phyloP scores from a whole-genome alignment of 2,113 vertebrate genomes.

The Stigmatopora nigra region DNA sequence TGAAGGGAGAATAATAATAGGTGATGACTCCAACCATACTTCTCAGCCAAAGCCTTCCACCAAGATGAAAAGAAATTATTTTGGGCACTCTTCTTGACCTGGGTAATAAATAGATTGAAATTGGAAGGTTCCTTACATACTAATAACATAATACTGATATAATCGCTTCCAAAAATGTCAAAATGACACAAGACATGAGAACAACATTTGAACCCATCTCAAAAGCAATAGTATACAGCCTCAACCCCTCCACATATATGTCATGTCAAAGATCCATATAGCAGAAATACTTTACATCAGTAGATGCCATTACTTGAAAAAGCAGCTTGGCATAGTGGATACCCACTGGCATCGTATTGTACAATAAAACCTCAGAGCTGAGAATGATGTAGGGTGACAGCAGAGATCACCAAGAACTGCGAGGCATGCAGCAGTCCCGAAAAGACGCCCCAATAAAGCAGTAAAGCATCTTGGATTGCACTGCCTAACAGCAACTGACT shows the following conservation, averaged over 20 bases:
- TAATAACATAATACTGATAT: background rate
- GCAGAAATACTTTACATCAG: constrained; percentile 55
- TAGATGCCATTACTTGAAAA: constrained; percentile 54
- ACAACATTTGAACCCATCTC: constrained; percentile 26
- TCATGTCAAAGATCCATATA: constrained; percentile 55
- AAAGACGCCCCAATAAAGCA: background rate
- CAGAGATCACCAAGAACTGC: constrained; percentile 50
- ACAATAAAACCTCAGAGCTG: constrained; percentile 51
- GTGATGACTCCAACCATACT: background rate
- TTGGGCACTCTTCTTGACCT: background rate
- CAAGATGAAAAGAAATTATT: background rate
- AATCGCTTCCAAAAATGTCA: background rate
- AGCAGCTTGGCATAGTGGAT: constrained; percentile 47
- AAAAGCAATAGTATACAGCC: constrained; percentile 30
- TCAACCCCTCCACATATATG: constrained; percentile 45
- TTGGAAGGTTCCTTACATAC: background rate
- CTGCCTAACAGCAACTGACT: background rate
- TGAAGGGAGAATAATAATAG: background rate
- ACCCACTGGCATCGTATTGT: constrained; percentile 53
- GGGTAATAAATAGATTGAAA: background rate
- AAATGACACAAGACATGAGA: background rate
- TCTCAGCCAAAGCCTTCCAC: background rate
- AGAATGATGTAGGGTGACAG: constrained; percentile 62
- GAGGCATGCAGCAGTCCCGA: constrained; percentile 32
- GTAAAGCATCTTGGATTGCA: constrained; percentile 3